Percentiles rank a stretch among this genome's conserved stretches.
These are phyloP conservation scores for Nerophis lumbriciformis DNA, from an alignment of 2,113 vertebrate genomes.

Conservation along the genomic window DNA sequence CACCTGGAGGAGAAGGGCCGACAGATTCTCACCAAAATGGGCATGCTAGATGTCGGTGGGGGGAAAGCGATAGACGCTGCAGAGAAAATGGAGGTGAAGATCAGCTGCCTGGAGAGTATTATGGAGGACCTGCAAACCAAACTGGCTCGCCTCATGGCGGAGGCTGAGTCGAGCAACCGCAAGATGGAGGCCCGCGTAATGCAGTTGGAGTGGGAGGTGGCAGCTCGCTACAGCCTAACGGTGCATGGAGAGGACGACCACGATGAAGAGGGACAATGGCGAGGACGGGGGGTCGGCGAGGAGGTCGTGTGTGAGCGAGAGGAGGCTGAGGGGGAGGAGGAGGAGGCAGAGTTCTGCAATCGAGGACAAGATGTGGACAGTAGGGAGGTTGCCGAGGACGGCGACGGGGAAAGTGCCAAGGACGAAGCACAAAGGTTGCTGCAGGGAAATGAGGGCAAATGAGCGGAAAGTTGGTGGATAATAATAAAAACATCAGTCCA, in stretches of 20 bases:
- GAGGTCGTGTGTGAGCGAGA: constrained; percentile 39
- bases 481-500: too few relatives aligned
- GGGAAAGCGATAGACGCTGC: constrained; percentile 46
- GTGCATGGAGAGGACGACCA: background rate
- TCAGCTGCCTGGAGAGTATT: constrained; percentile 64
- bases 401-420: constrained; percentile 45
- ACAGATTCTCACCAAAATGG: constrained; percentile 85
- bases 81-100: constrained; percentile 61
- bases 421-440: constrained; percentile 22
- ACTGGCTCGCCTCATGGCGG: constrained; percentile 81
- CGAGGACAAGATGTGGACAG: constrained; percentile 20
- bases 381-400: constrained; percentile 43
- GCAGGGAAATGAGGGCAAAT: constrained; percentile 6
- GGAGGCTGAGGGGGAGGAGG: constrained; percentile 53
- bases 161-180: constrained; percentile 77
- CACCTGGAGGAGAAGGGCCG: constrained; percentile 86
- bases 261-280: constrained; percentile 16
- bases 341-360: constrained; percentile 23
- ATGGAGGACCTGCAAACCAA: constrained; percentile 80
- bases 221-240: constrained; percentile 35
- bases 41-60: constrained; percentile 72
- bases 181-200: constrained; percentile 77
- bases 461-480: too few relatives aligned
- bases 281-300: constrained; percentile 38
- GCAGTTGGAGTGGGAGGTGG: constrained; percentile 72